A percentile compares a stretch with the other conserved stretches of the same genome.
Conservation (phyloP, 2,888 invertebrate genomes). For the Drosophila tanythrix region DNA sequence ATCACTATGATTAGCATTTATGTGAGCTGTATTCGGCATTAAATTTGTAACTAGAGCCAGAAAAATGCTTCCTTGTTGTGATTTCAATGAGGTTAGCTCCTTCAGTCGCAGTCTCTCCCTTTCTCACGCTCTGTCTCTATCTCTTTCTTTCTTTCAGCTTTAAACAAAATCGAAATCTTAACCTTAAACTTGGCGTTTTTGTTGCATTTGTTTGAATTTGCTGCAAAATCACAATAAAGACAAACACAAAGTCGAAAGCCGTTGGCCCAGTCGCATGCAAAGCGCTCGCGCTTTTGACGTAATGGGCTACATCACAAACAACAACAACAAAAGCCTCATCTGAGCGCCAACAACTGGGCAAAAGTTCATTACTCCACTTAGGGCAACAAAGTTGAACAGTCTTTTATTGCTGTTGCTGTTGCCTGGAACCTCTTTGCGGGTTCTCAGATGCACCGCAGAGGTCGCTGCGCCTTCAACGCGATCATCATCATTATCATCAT, state of each 20-base stretch:
- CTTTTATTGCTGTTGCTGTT: conserved; percentile 20
- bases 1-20: conserved; percentile 80
- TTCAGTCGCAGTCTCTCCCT: neutral
- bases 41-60: conserved; percentile 52
- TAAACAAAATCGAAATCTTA: conserved; percentile 76
- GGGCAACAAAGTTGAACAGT: conserved; percentile 65
- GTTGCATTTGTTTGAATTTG: conserved; percentile 34
- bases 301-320: conserved; percentile 60
- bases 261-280: conserved; percentile 70
- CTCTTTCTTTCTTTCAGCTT: conserved; percentile 21
- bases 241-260: conserved; percentile 35
- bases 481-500: conserved; percentile 29
- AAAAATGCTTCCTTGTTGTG: conserved; percentile 68
- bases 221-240: conserved; percentile 41
- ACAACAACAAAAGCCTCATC: conserved; percentile 26
- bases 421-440: conserved; percentile 43
- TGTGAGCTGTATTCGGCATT: conserved; percentile 46
- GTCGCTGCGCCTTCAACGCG: conserved; percentile 62
- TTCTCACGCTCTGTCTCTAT: neutral
- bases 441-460: conserved; percentile 47
- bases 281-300: conserved; percentile 72
- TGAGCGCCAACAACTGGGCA: conserved; percentile 47
- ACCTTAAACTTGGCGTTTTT: conserved; percentile 70
- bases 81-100: conserved; percentile 5
- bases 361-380: conserved; percentile 80